These are phyloP conservation scores for Cryptocephalus moraei DNA, from an alignment of 2,888 invertebrate species.

Conservation along the genomic window DNA sequence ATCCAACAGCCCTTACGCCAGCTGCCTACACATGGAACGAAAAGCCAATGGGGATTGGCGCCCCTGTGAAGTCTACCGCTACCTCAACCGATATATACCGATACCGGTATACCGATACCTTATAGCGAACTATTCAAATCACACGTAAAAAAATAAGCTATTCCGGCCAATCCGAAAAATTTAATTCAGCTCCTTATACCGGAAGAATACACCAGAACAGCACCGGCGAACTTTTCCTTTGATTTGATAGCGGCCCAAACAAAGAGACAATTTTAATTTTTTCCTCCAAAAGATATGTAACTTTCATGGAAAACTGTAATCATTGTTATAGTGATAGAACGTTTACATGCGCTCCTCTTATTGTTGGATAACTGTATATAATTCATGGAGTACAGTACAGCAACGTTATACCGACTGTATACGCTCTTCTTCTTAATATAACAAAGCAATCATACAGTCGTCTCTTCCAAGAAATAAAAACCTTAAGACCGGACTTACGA, in stretches of 20 bases:
- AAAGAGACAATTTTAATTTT: constrained; percentile 1
- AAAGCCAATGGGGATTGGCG: no score
- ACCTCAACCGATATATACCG: no score
- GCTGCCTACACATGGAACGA: no score
- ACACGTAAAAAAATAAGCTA: no score
- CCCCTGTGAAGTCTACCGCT: no score
- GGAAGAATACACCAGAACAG: no score
- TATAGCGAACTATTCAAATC: no score
- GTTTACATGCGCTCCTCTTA: not conserved
- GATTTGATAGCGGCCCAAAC: constrained; percentile 1
- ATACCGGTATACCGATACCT: no score
- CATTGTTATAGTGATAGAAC: constrained; percentile 3
- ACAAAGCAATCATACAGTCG: not conserved
- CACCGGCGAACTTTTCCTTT: not conserved
- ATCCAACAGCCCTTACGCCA: no score
- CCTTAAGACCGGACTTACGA: not conserved
- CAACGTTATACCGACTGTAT: not conserved
- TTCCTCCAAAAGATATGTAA: constrained; percentile 2
- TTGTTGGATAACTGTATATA: not conserved
- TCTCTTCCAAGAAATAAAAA: not conserved
- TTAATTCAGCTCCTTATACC: no score
- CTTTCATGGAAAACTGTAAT: constrained; percentile 2
- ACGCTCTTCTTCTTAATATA: not conserved
- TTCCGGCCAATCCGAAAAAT: no score
- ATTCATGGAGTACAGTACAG: constrained; percentile 2